Conservation (phyloP, 1,140 invertebrate species). For the Pygmarrhopalites habei region DNA sequence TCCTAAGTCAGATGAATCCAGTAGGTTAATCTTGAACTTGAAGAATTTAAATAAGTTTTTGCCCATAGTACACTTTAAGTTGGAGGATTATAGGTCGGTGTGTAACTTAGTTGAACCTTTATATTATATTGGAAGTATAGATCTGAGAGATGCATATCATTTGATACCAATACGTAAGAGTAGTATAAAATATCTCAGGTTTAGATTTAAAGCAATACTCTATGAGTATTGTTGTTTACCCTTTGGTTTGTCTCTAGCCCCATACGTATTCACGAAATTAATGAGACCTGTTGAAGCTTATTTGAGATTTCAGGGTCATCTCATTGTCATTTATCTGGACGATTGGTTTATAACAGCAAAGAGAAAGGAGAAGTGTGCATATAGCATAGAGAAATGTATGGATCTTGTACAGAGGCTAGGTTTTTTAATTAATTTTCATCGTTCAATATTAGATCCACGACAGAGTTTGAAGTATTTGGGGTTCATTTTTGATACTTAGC, state of each 20-base stretch:
- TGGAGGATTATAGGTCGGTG: constrained; percentile 17
- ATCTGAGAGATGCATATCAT: constrained; percentile 23
- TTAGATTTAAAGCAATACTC: constrained; percentile 8
- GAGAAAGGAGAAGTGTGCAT: background rate
- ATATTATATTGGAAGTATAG: constrained; percentile 15
- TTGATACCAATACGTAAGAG: background rate
- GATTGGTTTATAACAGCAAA: background rate
- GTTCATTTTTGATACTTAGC: too few relatives aligned
- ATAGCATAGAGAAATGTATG: background rate
- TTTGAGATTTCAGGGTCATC: constrained; percentile 2
- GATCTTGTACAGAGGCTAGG: too few relatives aligned
- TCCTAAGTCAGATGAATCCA: background rate
- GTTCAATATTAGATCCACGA: too few relatives aligned
- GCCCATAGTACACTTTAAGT: constrained; percentile 17
- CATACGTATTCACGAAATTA: constrained; percentile 25
- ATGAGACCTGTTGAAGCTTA: constrained; percentile 6
- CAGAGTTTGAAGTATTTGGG: too few relatives aligned
- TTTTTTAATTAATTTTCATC: too few relatives aligned
- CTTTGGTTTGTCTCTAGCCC: constrained; percentile 19
- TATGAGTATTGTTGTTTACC: constrained; percentile 23
- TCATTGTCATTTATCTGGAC: constrained; percentile 16
- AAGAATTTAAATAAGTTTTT: background rate
- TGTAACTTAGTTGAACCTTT: constrained; percentile 8
- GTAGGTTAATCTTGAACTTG: background rate
- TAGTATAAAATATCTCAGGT: constrained; percentile 19